phyloP scores from a whole-genome alignment of 2,797 vertebrate species.

The Leucoraja ocellata region DNA sequence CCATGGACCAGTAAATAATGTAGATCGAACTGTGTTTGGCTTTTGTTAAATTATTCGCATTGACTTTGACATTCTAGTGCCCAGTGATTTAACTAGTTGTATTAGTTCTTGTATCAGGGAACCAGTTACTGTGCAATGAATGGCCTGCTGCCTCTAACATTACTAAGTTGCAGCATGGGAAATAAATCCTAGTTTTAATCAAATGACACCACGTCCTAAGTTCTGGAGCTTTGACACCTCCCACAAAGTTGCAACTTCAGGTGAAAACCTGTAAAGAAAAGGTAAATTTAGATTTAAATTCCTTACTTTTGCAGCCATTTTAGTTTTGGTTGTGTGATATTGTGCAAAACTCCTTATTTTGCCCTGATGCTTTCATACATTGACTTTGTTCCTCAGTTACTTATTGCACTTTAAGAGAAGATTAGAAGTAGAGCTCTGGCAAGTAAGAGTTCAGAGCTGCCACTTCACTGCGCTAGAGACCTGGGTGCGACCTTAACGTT shows the following conservation, averaged over 20 bases:
- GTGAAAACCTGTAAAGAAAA: background rate
- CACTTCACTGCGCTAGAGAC: no score
- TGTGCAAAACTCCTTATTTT: background rate
- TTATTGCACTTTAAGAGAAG: background rate
- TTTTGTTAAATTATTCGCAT: background rate
- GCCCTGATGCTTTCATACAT: background rate
- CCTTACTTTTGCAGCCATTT: background rate
- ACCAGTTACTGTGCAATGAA: background rate
- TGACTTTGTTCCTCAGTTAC: background rate
- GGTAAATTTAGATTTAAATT: background rate
- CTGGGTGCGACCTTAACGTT: no score
- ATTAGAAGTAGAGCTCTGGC: background rate
- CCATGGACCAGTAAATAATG: background rate
- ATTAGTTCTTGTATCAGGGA: background rate
- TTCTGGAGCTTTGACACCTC: background rate
- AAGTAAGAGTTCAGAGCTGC: background rate
- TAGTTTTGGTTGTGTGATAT: background rate
- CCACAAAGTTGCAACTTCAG: slow-evolving; percentile 8
- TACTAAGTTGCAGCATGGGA: background rate
- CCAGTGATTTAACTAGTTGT: slow-evolving; percentile 10
- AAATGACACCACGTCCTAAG: background rate
- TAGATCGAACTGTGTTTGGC: background rate
- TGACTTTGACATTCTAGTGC: background rate
- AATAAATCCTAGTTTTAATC: background rate
- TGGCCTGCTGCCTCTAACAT: background rate